A percentile compares a stretch with the other conserved stretches of the same genome.
phyloP scores from a whole-genome alignment of 1,140 invertebrate genomes.

The Bilobella aurantiaca region DNA sequence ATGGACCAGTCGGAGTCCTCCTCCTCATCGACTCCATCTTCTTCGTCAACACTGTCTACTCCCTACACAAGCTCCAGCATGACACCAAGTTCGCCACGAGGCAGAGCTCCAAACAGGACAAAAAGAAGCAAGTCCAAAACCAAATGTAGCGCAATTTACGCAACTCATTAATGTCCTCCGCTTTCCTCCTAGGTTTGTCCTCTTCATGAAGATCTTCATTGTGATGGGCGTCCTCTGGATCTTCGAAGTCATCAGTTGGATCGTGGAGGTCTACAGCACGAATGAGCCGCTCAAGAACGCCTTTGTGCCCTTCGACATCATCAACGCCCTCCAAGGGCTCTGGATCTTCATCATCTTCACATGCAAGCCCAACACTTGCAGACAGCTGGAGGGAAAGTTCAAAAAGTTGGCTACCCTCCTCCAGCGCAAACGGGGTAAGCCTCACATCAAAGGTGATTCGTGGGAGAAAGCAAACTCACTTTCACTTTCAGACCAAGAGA shows the following conservation, averaged over 20 bases:
- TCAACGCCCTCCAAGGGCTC: conserved; percentile 33
- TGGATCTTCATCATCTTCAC: conserved; percentile 34
- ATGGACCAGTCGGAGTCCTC: conserved; percentile 49
- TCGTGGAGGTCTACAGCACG: conserved; percentile 3
- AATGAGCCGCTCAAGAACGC: conserved; percentile 16
- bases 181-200: conserved; percentile 24
- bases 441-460: too few relatives aligned
- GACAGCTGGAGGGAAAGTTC: conserved; percentile 32
- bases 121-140: conserved; percentile 21
- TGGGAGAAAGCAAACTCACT: too few relatives aligned
- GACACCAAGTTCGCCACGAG: conserved; percentile 29
- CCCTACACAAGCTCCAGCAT: conserved; percentile 30
- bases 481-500: conserved; percentile 9
- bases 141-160: neutral
- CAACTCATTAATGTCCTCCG: neutral
- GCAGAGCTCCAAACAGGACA: conserved; percentile 34
- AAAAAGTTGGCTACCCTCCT: too few relatives aligned
- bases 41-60: conserved; percentile 32
- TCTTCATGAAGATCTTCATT: conserved; percentile 34
- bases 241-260: conserved; percentile 31
- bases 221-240: conserved; percentile 35
- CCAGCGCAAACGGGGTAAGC: too few relatives aligned
- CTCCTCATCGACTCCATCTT: conserved; percentile 26
- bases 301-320: conserved; percentile 29
- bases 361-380: conserved; percentile 34